Base-by-base conservation (phyloP, 2,113 vertebrate species). In the Chrysemys picta region DNA sequence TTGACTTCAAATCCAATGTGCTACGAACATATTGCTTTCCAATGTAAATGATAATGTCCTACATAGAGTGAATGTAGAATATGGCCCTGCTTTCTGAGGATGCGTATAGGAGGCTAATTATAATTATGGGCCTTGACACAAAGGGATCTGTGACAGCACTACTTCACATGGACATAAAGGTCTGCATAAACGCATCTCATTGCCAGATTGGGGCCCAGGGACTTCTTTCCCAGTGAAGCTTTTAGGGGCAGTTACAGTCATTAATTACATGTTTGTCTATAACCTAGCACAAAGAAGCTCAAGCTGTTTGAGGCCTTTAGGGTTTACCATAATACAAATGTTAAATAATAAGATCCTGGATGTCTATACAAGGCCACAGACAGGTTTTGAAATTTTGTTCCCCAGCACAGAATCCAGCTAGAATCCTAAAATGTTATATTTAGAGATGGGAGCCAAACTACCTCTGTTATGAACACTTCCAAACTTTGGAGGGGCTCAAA, bases 381-480 rank as follows among this genome's bases (percentile, higher is more conserved):
- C 31, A 87, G 14, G 45, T 86, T 49, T 86, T 89, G 85, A 1
- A 80, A 85, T 91, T 89, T 90, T 87, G 47, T 69, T 94, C 75
- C 89, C 94, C 85, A 93, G 54, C 59, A 69, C 84, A 56, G 82
- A 95, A 85, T 62, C 59, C 82, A 90, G 47, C 82, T 82, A 87
- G 38, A 95, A 78, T 50, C 76, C 95, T 92, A 93, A 88, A 85
- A 91, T 91, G 84, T 94, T 93, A 97, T 94, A 91, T 85, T 62
- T 0, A 10, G 93, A 12, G 75, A 56, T 35, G 54, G 89, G 49
- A 97, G 93, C 92, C 95, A 96, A 96, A 56, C 90, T 94, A 91
- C 76, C 65, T 59, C 78, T 95, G 69, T 56, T 94, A 42, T 87
- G 90, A 90, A 88, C 79, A 78, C 92, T 96, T 94, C 93, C 90